Conservation (phyloP, 2,797 vertebrate genomes). For the Pempheris klunzingeri region DNA sequence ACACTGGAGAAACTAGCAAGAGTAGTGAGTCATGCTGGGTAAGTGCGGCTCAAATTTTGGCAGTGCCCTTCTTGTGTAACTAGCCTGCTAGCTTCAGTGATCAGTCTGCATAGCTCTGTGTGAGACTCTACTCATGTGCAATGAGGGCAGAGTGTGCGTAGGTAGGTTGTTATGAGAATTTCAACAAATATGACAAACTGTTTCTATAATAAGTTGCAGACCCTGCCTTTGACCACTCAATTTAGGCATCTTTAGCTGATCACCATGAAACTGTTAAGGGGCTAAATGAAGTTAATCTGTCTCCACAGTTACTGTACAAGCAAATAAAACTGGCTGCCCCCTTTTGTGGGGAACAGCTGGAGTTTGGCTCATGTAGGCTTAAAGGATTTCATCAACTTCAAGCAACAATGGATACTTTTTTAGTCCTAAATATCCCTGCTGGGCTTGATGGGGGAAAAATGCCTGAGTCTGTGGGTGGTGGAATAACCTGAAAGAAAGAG, state of each 20-base stretch:
- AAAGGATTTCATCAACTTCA: conserved; percentile 57
- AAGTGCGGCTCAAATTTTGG: too few relatives aligned
- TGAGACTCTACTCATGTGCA: too few relatives aligned
- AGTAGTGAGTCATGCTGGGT: too few relatives aligned
- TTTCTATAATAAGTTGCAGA: too few relatives aligned
- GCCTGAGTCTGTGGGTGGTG: conserved; percentile 22
- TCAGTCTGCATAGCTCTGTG: too few relatives aligned
- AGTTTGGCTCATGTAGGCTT: conserved; percentile 34
- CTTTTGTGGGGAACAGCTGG: conserved; percentile 32
- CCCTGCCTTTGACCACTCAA: too few relatives aligned
- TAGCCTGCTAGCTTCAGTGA: too few relatives aligned
- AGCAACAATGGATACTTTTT: conserved; percentile 57
- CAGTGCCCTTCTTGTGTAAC: too few relatives aligned
- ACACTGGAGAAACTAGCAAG: too few relatives aligned
- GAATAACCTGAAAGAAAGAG: conserved; percentile 23
- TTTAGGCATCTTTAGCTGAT: conserved; percentile 12
- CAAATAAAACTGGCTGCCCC: conserved; percentile 32
- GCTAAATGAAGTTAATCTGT: conserved; percentile 18
- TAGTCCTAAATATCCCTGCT: conserved; percentile 48
- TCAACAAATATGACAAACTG: too few relatives aligned
- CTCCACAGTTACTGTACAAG: conserved; percentile 38
- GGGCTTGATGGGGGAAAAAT: conserved; percentile 30
- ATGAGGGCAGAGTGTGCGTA: too few relatives aligned
- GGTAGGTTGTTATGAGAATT: too few relatives aligned
- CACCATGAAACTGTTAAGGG: background rate